phyloP scores from a whole-genome alignment of 2,888 invertebrate genomes.

The Heliconius ethilla region DNA sequence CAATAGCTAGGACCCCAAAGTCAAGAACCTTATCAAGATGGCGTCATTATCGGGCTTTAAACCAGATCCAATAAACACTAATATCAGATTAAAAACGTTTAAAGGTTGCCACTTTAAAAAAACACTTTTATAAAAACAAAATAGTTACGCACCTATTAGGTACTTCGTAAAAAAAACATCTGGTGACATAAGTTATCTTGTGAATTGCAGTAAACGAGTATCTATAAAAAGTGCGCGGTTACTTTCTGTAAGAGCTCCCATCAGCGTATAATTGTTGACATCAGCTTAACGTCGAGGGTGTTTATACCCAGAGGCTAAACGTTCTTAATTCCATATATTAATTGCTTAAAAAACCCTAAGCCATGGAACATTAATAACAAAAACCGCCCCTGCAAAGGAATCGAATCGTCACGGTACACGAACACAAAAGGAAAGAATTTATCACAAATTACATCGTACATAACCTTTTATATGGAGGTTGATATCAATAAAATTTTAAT shows the following conservation, averaged over 20 bases:
- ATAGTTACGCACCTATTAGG: neutral
- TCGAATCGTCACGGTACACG: constrained; percentile 41
- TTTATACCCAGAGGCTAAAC: constrained; percentile 70
- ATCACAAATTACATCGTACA: constrained; percentile 39
- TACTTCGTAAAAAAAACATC: neutral
- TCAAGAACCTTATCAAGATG: neutral
- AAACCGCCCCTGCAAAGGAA: constrained; percentile 43
- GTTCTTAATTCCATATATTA: constrained; percentile 48
- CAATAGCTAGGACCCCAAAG: neutral
- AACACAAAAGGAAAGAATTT: constrained; percentile 33
- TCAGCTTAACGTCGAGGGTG: constrained; percentile 36
- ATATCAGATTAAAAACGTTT: neutral
- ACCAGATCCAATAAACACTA: neutral
- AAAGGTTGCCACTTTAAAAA: neutral
- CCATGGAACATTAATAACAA: constrained; percentile 50
- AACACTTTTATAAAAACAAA: neutral
- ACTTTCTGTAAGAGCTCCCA: constrained; percentile 24
- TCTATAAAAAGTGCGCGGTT: constrained; percentile 17
- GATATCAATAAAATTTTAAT: constrained; percentile 37
- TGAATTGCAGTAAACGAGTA: constrained; percentile 22
- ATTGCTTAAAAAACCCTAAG: constrained; percentile 49
- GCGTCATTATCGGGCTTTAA: neutral
- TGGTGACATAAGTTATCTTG: constrained; percentile 16
- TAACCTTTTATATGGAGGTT: constrained; percentile 34
- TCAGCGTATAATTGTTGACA: constrained; percentile 40